Base-by-base conservation (phyloP, 2,888 invertebrate genomes). In the Drosophila paranaensis region DNA sequence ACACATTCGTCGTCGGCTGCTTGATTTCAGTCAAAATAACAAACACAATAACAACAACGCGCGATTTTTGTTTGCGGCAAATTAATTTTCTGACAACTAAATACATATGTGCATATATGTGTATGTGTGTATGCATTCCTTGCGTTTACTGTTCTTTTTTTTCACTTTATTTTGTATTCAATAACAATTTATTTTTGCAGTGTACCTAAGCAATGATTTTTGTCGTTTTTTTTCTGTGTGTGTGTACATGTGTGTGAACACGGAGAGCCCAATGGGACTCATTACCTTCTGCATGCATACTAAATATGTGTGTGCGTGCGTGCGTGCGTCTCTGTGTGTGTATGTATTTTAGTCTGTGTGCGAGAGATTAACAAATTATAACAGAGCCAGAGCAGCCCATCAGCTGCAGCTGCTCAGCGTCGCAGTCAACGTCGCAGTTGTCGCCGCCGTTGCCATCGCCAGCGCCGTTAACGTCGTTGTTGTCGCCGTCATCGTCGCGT, bases 1-100 rank as follows among this genome's bases (percentile, higher is more conserved):
- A 79, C 77, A 79, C 80, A 73, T 79, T 79, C 74, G 58, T 77
- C 65, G 74, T 80, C 61, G 74, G 65, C 48, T 54, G 53, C 53
- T 50, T 65, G 65, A 54, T 50, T 67, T 77, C 68, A 76, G 77
- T 75, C 73, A 65, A 74, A 80, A 79, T 69, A 79, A 71, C 68
- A 77, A 79, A 67, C 66, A 70, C 71, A 78, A 74, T 57, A 77
- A 77, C 62, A 77, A 71, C 77, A 74, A 71, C 73, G 53, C 60
- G 67, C 48, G 56, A 64, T 61, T 63, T 71, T 62, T 64, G 64
- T 72, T 76, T 70, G 69, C 63, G 68, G 73, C 63, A 72, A 60
- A 68, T 75, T 56, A 46, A 72, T 73, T 75, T 60, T 20, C 53
- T 25, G 25, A 33, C 37, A 51, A 16, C n/a, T 33, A 13, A 16